These are phyloP conservation scores for Lutjanus argentimaculatus DNA, from an alignment of 2,797 vertebrate species.

Conservation along the genomic window DNA sequence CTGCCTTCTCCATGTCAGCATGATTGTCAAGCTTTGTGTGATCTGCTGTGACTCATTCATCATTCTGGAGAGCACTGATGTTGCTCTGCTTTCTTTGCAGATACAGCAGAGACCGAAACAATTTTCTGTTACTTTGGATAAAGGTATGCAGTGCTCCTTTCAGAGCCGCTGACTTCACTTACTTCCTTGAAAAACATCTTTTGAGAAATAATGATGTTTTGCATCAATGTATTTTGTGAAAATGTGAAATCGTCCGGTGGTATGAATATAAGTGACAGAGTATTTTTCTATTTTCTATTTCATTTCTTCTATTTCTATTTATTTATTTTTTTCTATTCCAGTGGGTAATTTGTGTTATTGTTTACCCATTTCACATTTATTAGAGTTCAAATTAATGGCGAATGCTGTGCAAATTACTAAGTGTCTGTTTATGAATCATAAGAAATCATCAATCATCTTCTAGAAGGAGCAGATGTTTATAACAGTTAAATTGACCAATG, in stretches of 20 bases:
- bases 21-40: conserved; percentile 77
- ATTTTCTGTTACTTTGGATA: conserved; percentile 44
- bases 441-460: too few relatives aligned
- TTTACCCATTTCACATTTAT: too few relatives aligned
- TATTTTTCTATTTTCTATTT: too few relatives aligned
- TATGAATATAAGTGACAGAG: conserved; percentile 16
- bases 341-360: too few relatives aligned
- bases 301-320: too few relatives aligned
- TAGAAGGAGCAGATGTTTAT: too few relatives aligned
- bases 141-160: conserved; percentile 34
- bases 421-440: too few relatives aligned
- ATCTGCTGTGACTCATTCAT: conserved; percentile 81
- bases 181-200: conserved; percentile 21
- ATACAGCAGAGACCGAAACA: conserved; percentile 40
- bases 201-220: conserved; percentile 34
- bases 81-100: conserved; percentile 59
- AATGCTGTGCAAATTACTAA: too few relatives aligned
- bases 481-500: too few relatives aligned
- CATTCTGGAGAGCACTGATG: conserved; percentile 69
- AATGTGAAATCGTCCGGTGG: conserved; percentile 32
- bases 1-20: conserved; percentile 79
- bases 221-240: conserved; percentile 19
- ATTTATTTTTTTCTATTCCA: too few relatives aligned
- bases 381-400: too few relatives aligned
- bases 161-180: conserved; percentile 46